These are phyloP conservation scores for Megalopta genalis DNA, from an alignment of 1,140 invertebrate genomes.

Conservation along the genomic window DNA sequence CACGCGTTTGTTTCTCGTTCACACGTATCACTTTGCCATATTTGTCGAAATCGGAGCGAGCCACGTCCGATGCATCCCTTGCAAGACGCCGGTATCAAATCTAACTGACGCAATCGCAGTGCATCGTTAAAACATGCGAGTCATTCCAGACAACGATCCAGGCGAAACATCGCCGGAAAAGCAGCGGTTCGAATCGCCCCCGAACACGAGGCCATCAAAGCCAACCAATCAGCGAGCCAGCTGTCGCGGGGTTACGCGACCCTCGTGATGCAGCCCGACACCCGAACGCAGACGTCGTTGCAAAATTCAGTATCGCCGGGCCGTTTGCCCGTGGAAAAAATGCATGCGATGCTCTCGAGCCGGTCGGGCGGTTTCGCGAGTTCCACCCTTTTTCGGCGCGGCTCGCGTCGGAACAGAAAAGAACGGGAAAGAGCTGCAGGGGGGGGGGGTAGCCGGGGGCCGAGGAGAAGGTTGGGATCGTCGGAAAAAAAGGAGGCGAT, in stretches of 20 bases:
- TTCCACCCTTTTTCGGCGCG: background rate
- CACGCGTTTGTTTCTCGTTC: too few relatives aligned
- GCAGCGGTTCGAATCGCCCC: too few relatives aligned
- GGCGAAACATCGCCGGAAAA: too few relatives aligned
- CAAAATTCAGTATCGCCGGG: slow-evolving; percentile 11
- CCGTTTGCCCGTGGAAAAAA: background rate
- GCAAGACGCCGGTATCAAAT: too few relatives aligned
- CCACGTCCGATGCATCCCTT: too few relatives aligned
- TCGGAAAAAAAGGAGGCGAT: slow-evolving; percentile 32
- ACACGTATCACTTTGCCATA: too few relatives aligned
- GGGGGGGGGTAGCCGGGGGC: too few relatives aligned
- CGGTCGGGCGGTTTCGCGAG: background rate
- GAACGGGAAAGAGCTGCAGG: background rate
- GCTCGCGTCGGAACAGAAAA: background rate
- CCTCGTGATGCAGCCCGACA: background rate
- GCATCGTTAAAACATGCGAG: too few relatives aligned
- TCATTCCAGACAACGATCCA: too few relatives aligned
- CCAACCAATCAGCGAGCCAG: background rate
- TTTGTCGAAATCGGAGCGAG: too few relatives aligned
- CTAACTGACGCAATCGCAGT: too few relatives aligned
- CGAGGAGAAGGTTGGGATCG: slow-evolving; percentile 17
- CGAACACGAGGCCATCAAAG: background rate
- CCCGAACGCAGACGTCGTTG: background rate
- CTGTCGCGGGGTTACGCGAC: too few relatives aligned
- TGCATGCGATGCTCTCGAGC: slow-evolving; percentile 6